A percentile compares a stretch with the other conserved stretches of the same genome.
phyloP scores from a whole-genome alignment of 2,113 vertebrate species.

The Nothobranchius kuhntae region DNA sequence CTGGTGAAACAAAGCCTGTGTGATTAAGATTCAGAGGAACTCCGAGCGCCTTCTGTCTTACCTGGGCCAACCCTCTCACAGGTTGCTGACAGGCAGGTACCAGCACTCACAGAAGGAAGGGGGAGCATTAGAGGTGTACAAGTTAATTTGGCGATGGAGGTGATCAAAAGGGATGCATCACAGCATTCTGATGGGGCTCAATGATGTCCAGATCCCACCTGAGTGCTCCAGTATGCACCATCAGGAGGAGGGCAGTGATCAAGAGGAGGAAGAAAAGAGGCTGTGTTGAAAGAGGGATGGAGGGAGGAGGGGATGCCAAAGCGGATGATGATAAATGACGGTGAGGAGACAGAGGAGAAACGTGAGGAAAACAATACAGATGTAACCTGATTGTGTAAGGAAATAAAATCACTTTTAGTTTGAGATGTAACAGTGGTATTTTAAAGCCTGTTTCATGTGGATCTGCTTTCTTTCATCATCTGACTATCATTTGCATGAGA shows the following conservation, averaged over 20 bases:
- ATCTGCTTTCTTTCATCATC: constrained; percentile 9
- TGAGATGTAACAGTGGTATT: background rate
- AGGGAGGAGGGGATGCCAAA: constrained; percentile 5
- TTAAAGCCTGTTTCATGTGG: constrained; percentile 3
- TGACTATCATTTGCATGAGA: constrained; percentile 7
- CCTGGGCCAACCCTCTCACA: constrained; percentile 42
- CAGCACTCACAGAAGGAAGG: constrained; percentile 12
- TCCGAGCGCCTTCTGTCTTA: constrained; percentile 49
- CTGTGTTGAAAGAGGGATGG: constrained; percentile 3
- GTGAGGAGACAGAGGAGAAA: constrained; percentile 14
- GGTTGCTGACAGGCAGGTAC: constrained; percentile 54
- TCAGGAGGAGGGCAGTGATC: constrained; percentile 50
- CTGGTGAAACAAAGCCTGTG: background rate
- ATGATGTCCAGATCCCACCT: constrained; percentile 20
- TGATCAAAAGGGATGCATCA: constrained; percentile 68
- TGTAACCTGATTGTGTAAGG: background rate
- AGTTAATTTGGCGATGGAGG: constrained; percentile 53
- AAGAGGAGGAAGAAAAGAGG: constrained; percentile 35
- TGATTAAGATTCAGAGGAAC: constrained; percentile 50
- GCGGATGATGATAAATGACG: constrained; percentile 24
- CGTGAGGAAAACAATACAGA: background rate
- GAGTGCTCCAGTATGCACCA: constrained; percentile 32
- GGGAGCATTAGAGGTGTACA: constrained; percentile 42
- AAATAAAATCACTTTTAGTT: background rate
- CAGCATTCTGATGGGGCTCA: constrained; percentile 48